phyloP scores from a whole-genome alignment of 2,113 vertebrate species.

The Pelobates fuscus region DNA sequence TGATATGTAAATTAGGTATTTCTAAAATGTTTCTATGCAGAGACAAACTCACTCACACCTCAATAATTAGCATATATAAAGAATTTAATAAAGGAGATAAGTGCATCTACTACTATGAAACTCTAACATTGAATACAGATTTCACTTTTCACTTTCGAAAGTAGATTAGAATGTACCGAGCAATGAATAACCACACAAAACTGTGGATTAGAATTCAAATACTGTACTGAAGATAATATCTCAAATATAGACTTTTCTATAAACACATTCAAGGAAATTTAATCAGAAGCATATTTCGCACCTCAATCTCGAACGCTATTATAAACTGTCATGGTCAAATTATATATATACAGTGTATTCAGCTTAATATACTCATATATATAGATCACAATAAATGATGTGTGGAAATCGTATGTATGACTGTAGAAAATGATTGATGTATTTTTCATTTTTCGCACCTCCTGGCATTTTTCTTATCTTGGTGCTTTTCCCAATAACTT shows the following conservation, averaged over 20 bases:
- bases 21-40: conserved; percentile 13
- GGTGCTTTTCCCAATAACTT: too few species aligned
- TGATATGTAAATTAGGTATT: conserved; percentile 45
- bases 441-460: too few species aligned
- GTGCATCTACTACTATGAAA: conserved; percentile 23
- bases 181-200: conserved; percentile 27
- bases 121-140: conserved; percentile 42
- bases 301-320: background rate
- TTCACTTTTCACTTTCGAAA: conserved; percentile 18
- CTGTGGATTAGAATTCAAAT: conserved; percentile 22
- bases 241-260: background rate
- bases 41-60: conserved; percentile 34
- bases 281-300: background rate
- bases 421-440: too few species aligned
- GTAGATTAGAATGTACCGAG: conserved; percentile 30
- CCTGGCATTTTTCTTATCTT: too few species aligned
- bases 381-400: too few species aligned
- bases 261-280: background rate
- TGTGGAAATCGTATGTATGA: too few species aligned
- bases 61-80: conserved; percentile 43
- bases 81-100: conserved; percentile 47
- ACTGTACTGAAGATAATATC: conserved; percentile 15
- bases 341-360: too few species aligned
- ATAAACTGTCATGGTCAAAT: too few species aligned
- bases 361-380: too few species aligned